A percentile compares a stretch with the other conserved stretches of the same genome.
Evolutionary conservation across 92 coral and sea anemone genomes (phyloP).

Genomic region (Diadumene lineata): DNA sequence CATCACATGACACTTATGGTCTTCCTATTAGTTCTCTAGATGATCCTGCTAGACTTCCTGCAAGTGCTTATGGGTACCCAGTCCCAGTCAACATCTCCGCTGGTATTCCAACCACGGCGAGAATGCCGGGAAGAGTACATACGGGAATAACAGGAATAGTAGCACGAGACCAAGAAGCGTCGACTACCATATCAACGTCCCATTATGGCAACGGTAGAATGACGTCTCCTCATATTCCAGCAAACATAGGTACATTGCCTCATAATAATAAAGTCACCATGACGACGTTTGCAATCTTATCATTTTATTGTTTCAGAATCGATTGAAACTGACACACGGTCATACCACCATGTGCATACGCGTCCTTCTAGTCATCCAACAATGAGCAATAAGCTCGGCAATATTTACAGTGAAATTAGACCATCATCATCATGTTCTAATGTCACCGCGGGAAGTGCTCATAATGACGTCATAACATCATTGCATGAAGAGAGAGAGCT

Average conservation of each 20-base stretch:
- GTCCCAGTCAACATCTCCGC: conserved; percentile 36
- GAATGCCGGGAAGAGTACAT: conserved; percentile 21
- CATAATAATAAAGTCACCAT: too few relatives aligned
- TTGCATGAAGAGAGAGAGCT: background rate
- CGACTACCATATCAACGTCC: background rate
- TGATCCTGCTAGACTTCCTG: background rate
- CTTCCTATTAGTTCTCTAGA: background rate
- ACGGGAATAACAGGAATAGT: conserved; percentile 31
- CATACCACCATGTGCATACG: background rate
- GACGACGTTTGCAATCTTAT: background rate
- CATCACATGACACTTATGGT: background rate
- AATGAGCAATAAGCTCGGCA: background rate
- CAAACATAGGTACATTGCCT: background rate
- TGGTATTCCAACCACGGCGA: conserved; percentile 26
- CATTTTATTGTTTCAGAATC: background rate
- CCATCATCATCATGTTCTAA: background rate
- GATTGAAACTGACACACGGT: background rate
- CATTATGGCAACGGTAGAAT: background rate
- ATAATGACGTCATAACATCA: background rate
- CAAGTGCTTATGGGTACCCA: conserved; percentile 13
- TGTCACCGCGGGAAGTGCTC: background rate
- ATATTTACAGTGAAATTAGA: background rate
- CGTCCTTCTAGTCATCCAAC: background rate
- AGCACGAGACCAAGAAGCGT: conserved; percentile 2
- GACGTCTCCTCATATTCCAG: background rate